phyloP scores from a whole-genome alignment of 1,140 invertebrate species.

The Drosophila nigromelanica region DNA sequence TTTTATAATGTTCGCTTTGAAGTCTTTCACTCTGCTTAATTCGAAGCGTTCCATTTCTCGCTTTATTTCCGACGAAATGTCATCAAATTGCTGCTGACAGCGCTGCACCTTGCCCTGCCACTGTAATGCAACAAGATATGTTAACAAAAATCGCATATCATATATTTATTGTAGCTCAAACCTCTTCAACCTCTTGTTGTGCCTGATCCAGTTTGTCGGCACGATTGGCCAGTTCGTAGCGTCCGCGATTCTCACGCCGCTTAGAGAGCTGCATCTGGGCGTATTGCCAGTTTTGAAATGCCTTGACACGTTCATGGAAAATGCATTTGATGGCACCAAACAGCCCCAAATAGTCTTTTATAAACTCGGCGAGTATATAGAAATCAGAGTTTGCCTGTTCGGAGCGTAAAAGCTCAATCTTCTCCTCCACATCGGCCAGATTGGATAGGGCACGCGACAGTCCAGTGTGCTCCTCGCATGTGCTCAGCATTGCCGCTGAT shows the following conservation, averaged over 20 bases:
- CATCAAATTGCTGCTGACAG: constrained; percentile 98
- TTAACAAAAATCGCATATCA: neutral
- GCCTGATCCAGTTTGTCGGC: constrained; percentile 95
- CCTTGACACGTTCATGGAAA: constrained; percentile 98
- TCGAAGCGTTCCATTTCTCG: constrained; percentile 98
- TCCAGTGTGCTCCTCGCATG: constrained; percentile 97
- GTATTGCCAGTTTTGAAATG: constrained; percentile 99
- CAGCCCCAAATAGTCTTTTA: constrained; percentile 97
- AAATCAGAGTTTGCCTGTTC: constrained; percentile 98
- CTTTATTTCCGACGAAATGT: constrained; percentile 98
- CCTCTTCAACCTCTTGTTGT: constrained; percentile 95
- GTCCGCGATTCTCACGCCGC: constrained; percentile 96
- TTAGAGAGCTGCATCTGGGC: constrained; percentile 97
- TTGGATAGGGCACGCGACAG: constrained; percentile 96
- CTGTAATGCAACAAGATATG: constrained; percentile 80
- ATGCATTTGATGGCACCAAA: constrained; percentile 97
- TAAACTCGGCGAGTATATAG: constrained; percentile 95
- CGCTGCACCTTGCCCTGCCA: constrained; percentile 98
- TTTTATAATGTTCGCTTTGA: constrained; percentile 94
- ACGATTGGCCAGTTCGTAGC: constrained; percentile 94
- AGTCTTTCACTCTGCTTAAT: constrained; percentile 93
- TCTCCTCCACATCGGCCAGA: constrained; percentile 94
- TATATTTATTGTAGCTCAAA: constrained; percentile 79
- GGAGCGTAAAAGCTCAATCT: constrained; percentile 92
- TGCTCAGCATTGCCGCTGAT: constrained; percentile 95